Evolutionary conservation across 2,888 invertebrate genomes (phyloP).

Genomic region (Phorcus lineatus): DNA sequence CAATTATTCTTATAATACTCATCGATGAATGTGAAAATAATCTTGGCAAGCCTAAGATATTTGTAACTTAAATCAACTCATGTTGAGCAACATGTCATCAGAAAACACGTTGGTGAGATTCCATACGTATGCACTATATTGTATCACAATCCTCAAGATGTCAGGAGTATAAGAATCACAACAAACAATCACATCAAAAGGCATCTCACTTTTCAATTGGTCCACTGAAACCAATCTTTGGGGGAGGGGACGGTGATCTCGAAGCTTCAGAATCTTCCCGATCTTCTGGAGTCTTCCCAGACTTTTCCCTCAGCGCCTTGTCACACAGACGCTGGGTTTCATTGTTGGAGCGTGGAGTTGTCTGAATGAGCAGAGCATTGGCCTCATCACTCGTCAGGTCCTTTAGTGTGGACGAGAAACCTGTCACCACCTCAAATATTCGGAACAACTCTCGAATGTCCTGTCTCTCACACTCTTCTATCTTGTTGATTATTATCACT

Average conservation of each 20-base stretch:
- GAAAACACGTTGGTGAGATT: too few relatives aligned
- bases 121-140: too few relatives aligned
- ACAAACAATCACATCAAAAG: too few relatives aligned
- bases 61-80: too few relatives aligned
- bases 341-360: constrained; percentile 79
- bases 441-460: constrained; percentile 35
- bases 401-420: constrained; percentile 72
- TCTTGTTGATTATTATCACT: constrained; percentile 48
- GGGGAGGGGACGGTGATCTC: constrained; percentile 45
- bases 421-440: constrained; percentile 32
- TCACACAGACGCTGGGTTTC: background rate
- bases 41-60: too few relatives aligned
- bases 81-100: too few relatives aligned
- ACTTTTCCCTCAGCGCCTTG: background rate
- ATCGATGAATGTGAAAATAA: too few relatives aligned
- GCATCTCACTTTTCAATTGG: constrained; percentile 56
- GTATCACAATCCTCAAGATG: too few relatives aligned
- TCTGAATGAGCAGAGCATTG: constrained; percentile 86
- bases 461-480: constrained; percentile 32
- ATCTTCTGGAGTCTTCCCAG: background rate
- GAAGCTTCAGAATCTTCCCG: background rate
- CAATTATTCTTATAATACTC: too few relatives aligned
- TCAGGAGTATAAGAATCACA: too few relatives aligned
- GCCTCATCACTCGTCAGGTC: constrained; percentile 87
- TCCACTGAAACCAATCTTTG: constrained; percentile 60